Percentiles rank a stretch among this genome's conserved stretches.
Evolutionary conservation across 2,888 invertebrate genomes (phyloP).

Genomic region (Polietes domitor): DNA sequence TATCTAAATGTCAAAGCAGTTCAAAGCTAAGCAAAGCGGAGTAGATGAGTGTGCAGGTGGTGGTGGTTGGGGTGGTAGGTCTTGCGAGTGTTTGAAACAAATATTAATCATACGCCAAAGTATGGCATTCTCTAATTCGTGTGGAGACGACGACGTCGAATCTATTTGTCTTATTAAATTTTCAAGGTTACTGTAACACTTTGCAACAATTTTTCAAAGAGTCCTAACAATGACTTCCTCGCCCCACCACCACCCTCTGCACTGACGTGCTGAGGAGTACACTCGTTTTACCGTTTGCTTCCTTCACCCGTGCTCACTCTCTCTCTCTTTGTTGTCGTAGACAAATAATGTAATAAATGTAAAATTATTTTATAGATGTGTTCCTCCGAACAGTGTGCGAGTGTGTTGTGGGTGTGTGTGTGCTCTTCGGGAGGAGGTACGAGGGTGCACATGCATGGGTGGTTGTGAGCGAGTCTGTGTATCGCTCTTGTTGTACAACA

Average conservation of each 20-base stretch:
- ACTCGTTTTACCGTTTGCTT: background rate
- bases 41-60: too few species aligned
- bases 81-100: conserved; percentile 4
- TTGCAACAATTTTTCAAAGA: conserved; percentile 20
- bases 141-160: background rate
- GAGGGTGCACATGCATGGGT: background rate
- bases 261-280: background rate
- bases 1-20: background rate
- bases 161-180: conserved; percentile 57
- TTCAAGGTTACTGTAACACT: conserved; percentile 50
- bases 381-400: background rate
- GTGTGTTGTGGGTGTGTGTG: background rate
- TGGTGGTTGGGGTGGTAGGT: too few species aligned
- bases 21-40: background rate
- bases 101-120: conserved; percentile 52
- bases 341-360: conserved; percentile 46
- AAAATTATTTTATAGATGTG: conserved; percentile 41
- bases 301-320: background rate
- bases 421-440: background rate
- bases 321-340: conserved; percentile 4
- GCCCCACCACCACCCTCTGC: background rate
- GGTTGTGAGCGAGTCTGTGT: background rate
- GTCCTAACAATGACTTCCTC: background rate
- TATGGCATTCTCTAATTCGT: conserved; percentile 7
- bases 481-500: conserved; percentile 30